A percentile compares a stretch with the other conserved stretches of the same genome.
phyloP scores from a whole-genome alignment of 1,140 invertebrate genomes.

The Drosophila suzukii region DNA sequence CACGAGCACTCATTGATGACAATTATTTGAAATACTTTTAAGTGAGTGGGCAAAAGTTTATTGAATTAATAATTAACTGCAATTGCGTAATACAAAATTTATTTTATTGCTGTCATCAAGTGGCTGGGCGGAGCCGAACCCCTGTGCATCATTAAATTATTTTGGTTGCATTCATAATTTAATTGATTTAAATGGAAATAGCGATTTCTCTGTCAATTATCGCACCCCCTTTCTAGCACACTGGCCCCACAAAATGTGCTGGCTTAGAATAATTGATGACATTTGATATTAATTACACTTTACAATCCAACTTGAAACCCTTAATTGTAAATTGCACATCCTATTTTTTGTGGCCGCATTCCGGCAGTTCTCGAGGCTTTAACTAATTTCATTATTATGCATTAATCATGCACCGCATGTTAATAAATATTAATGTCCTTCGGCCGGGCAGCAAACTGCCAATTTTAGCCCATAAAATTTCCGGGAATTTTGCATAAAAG shows the following conservation, averaged over 20 bases:
- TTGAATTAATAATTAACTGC: slow-evolving; percentile 81
- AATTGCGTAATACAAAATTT: slow-evolving; percentile 71
- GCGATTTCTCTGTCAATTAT: slow-evolving; percentile 24
- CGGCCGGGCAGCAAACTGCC: slow-evolving; percentile 52
- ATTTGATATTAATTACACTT: slow-evolving; percentile 75
- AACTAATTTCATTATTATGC: slow-evolving; percentile 77
- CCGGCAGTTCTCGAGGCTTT: slow-evolving; percentile 22
- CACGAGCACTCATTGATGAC: slow-evolving; percentile 42
- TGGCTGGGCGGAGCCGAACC: slow-evolving; percentile 10
- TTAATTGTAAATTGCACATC: slow-evolving; percentile 46
- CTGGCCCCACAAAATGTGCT: slow-evolving; percentile 10
- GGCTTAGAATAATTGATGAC: slow-evolving; percentile 80
- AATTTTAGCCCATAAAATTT: slow-evolving; percentile 78
- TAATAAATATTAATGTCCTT: slow-evolving; percentile 79
- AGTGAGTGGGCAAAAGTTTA: slow-evolving; percentile 67
- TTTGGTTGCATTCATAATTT: slow-evolving; percentile 82
- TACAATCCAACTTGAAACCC: slow-evolving; percentile 60
- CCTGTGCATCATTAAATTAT: slow-evolving; percentile 69
- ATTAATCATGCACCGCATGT: slow-evolving; percentile 77
- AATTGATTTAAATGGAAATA: slow-evolving; percentile 74
- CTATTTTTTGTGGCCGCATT: slow-evolving; percentile 10
- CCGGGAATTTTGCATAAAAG: slow-evolving; percentile 72
- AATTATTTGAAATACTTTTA: slow-evolving; percentile 69
- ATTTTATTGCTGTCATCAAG: slow-evolving; percentile 75
- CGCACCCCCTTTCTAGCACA: neutral